These are phyloP conservation scores for Sebastes vulpes DNA, from an alignment of 2,797 vertebrate species.

Conservation along the genomic window DNA sequence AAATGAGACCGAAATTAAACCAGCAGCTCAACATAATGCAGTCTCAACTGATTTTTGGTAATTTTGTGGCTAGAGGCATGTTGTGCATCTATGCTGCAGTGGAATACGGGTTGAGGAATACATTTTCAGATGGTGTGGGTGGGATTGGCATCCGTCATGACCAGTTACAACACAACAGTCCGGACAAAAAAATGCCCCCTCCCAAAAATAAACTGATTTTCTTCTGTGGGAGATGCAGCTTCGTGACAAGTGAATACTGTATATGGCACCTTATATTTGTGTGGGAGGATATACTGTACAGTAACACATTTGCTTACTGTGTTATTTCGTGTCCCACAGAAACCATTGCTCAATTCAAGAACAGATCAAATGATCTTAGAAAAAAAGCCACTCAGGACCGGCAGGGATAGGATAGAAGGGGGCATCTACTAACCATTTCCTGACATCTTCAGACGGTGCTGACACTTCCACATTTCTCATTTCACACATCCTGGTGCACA, in stretches of 20 bases:
- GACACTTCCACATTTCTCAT: conserved; percentile 12
- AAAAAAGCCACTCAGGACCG: not conserved
- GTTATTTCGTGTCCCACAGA: conserved; percentile 16
- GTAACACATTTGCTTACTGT: not conserved
- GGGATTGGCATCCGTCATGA: not conserved
- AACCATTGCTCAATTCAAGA: not conserved
- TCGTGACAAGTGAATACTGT: conserved; percentile 13
- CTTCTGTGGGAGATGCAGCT: conserved; percentile 11
- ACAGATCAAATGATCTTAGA: not conserved
- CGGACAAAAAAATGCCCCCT: not conserved
- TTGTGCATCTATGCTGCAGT: not conserved
- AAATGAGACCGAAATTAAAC: conserved; percentile 29
- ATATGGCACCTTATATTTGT: not conserved
- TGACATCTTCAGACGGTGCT: conserved; percentile 8
- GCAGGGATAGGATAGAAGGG: conserved; percentile 4
- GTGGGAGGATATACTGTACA: conserved; percentile 8
- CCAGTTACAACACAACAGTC: conserved; percentile 9
- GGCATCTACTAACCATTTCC: conserved; percentile 12
- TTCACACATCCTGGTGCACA: conserved; percentile 20
- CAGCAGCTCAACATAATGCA: not conserved
- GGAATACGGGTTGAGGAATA: not conserved
- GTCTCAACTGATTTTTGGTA: not conserved
- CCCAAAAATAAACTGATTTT: not conserved
- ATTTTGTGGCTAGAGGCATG: not conserved
- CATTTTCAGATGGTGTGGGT: conserved; percentile 23